A percentile compares a stretch with the other conserved stretches of the same genome.
Conservation (phyloP, 2,113 vertebrate species). For the Montifringilla adamsi region DNA sequence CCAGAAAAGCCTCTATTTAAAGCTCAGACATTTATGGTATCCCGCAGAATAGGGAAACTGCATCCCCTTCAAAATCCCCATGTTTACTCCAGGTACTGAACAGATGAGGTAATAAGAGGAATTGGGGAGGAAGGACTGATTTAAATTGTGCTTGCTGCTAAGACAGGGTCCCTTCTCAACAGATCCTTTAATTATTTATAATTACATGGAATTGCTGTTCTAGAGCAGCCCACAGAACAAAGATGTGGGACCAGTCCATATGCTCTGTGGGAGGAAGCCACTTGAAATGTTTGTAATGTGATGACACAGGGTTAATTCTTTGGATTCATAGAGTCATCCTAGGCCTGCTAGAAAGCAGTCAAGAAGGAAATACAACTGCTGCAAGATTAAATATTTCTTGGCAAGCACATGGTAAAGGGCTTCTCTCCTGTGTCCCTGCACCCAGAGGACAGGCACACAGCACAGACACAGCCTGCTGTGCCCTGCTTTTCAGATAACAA, state of each 20-base stretch:
- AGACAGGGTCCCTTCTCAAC: neutral
- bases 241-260: neutral
- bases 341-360: neutral
- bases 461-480: neutral
- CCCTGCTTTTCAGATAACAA: neutral
- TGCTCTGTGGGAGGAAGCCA: neutral
- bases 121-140: neutral
- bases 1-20: neutral
- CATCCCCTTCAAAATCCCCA: neutral
- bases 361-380: neutral
- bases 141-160: neutral
- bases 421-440: neutral
- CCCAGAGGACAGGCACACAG: neutral
- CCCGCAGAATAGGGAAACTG: neutral
- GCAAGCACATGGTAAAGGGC: neutral
- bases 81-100: neutral
- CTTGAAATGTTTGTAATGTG: neutral
- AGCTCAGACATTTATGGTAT: neutral
- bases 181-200: neutral
- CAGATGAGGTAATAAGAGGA: neutral
- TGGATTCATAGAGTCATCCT: neutral
- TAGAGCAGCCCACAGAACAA: neutral
- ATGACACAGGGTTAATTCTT: neutral
- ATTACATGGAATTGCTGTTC: neutral
- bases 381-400: neutral